Conservation (phyloP, 2,797 vertebrate genomes). For the Lagodon rhomboides region DNA sequence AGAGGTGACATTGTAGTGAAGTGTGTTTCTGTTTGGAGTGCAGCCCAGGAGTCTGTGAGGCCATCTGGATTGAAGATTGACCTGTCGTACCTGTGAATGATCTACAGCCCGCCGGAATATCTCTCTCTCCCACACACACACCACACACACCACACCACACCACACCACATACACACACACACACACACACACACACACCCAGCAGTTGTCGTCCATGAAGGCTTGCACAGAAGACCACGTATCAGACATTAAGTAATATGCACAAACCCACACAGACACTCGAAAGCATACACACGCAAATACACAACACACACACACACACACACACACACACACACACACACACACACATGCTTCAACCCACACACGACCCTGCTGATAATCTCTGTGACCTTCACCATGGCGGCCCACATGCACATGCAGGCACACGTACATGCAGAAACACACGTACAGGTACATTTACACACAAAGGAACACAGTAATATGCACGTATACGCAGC, state of each 20-base stretch:
- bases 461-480: slow-evolving; percentile 3
- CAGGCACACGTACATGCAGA: slow-evolving; percentile 24
- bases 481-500: neutral
- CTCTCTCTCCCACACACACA: slow-evolving; percentile 18
- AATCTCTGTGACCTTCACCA: slow-evolving; percentile 46
- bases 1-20: slow-evolving; percentile 37
- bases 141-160: slow-evolving; percentile 25
- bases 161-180: slow-evolving; percentile 26
- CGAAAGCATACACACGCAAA: too few relatives aligned
- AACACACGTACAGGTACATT: slow-evolving; percentile 20
- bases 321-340: neutral
- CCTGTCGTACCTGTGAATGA: slow-evolving; percentile 76
- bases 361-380: slow-evolving; percentile 16
- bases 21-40: slow-evolving; percentile 65
- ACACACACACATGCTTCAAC: neutral
- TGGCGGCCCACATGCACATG: neutral
- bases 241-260: neutral
- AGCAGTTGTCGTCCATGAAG: neutral
- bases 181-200: slow-evolving; percentile 34
- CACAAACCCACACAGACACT: slow-evolving; percentile 1
- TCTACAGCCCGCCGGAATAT: slow-evolving; percentile 67
- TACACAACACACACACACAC: slow-evolving; percentile 3
- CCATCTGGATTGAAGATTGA: slow-evolving; percentile 81
- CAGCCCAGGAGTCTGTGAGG: slow-evolving; percentile 59
- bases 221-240: neutral